These are phyloP conservation scores for Percina caprodes DNA, from an alignment of 2,113 vertebrate genomes.

Conservation along the genomic window DNA sequence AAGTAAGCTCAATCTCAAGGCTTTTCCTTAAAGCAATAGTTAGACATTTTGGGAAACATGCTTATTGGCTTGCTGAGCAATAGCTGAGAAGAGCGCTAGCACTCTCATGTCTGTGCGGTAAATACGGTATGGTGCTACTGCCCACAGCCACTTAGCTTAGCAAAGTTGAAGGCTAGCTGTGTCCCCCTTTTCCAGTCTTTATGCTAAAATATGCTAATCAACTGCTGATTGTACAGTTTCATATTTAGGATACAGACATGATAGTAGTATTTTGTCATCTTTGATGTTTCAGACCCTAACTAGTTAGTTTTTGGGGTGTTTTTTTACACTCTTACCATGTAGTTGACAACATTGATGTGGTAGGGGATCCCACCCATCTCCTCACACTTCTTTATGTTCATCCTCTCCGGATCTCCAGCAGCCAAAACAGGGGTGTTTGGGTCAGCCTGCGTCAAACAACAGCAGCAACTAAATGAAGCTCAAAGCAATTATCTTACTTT, in stretches of 20 bases:
- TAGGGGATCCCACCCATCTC: slow-evolving; percentile 82
- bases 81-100: neutral
- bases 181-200: too few species aligned
- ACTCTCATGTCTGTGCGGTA: neutral
- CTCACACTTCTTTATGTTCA: slow-evolving; percentile 74
- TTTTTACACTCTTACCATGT: slow-evolving; percentile 74
- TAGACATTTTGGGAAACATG: neutral
- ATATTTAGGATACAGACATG: neutral
- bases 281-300: neutral
- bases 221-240: neutral
- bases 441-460: slow-evolving; percentile 59
- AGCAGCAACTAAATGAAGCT: neutral
- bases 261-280: neutral
- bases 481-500: neutral
- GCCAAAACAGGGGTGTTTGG: slow-evolving; percentile 67
- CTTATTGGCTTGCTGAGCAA: neutral
- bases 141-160: neutral
- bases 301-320: neutral
- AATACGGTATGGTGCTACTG: too few species aligned
- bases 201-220: neutral
- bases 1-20: neutral
- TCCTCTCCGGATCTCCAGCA: slow-evolving; percentile 84
- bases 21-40: neutral
- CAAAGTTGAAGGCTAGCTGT: neutral
- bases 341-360: slow-evolving; percentile 80